Evolutionary conservation across 2,888 invertebrate genomes (phyloP), one percentile per base, ranked within the genome.

Genomic region (Folsomia candida): DNA sequence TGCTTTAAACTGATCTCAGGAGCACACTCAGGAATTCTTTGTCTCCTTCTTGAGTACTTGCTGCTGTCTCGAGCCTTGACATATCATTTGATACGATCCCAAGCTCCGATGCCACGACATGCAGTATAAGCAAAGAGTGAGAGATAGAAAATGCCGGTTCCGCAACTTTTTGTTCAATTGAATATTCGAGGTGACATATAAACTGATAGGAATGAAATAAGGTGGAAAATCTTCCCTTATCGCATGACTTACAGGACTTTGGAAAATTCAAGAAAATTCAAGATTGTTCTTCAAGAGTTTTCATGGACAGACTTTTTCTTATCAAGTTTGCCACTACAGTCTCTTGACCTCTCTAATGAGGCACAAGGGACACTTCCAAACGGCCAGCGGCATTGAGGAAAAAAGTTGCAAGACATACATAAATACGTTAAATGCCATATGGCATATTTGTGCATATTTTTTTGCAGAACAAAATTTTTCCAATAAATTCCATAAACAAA

Each of bases 21-120:
- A 64, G 22, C n/a, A 62, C 29, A 62, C 62, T 62, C 14, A 6
- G 20, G n/a, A 62, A 6, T 62, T 62, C 29, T 62, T 59, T 59
- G 61, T 61, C 27, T 61, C 28, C 63, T 54, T 54, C 20, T 22
- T 54, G 54, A 54, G 54, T 22, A 54, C 22, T 54, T 54, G 18
- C 54, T 54, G 37, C 37, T 37, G 37, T 54, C 54, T 54, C 54
- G 6, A 6, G 22, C 22, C 22, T 54, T 54, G 54, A 54, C 54
- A n/a, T 54, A 54, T 54, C 54, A 54, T 22, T 20, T 54, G 20
- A 54, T 54, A 54, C n/a, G 4, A 54, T 54, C 54, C 6, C 37
- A 37, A 37, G 6, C 14, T 37, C 37, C 14, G 37, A 37, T 14
- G 37, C 37, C 37, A 37, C 37, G 6, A 37, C 14, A 37, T 37